phyloP scores from a whole-genome alignment of 2,888 invertebrate genomes.

The Crepidodera aurea region DNA sequence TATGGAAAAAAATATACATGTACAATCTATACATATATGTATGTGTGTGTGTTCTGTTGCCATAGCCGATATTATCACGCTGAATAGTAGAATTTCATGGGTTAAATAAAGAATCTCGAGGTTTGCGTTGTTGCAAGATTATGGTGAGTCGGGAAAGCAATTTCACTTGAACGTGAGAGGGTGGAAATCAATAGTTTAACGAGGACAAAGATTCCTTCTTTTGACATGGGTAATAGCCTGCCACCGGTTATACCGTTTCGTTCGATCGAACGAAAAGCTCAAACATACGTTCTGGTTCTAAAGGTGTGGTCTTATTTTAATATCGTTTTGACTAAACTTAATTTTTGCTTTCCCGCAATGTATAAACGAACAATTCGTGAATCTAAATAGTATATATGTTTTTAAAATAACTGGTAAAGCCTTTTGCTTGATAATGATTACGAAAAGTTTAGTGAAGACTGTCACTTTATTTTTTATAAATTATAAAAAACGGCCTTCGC shows the following conservation, averaged over 20 bases:
- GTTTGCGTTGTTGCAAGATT: conserved; percentile 46
- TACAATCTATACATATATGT: too few relatives aligned
- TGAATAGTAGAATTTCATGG: conserved; percentile 44
- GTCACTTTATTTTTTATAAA: too few relatives aligned
- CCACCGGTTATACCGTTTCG: conserved; percentile 28
- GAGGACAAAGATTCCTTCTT: conserved; percentile 47
- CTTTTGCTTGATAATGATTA: too few relatives aligned
- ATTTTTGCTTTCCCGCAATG: too few relatives aligned
- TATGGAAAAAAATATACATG: too few relatives aligned
- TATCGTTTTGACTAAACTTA: too few relatives aligned
- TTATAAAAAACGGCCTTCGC: too few relatives aligned
- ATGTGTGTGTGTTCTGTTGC: neutral
- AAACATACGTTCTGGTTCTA: conserved; percentile 17
- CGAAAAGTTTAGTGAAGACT: too few relatives aligned
- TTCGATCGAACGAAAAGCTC: conserved; percentile 22
- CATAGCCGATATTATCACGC: conserved; percentile 39
- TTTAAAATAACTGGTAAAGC: too few relatives aligned
- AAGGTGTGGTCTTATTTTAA: conserved; percentile 22
- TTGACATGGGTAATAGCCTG: conserved; percentile 42
- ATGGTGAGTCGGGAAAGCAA: conserved; percentile 48
- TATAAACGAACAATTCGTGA: too few relatives aligned
- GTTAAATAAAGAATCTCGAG: conserved; percentile 47
- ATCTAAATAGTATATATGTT: too few relatives aligned
- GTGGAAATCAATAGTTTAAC: conserved; percentile 51
- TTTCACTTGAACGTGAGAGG: conserved; percentile 49